phyloP scores from a whole-genome alignment of 2,888 invertebrate species.

The Lasioglossum leucozonium region DNA sequence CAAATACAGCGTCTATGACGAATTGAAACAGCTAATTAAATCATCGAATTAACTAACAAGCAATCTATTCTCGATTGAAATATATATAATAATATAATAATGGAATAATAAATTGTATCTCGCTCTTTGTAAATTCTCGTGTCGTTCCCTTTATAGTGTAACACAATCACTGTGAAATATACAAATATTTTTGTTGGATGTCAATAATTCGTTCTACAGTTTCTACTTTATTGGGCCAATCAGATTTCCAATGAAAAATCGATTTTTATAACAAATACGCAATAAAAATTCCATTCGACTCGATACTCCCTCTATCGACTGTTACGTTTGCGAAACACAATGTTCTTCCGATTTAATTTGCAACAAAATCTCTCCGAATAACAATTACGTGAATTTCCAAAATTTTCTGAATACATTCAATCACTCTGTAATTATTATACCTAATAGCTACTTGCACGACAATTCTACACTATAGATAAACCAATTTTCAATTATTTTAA shows the following conservation, averaged over 20 bases:
- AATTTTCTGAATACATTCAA: neutral
- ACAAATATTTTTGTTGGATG: neutral
- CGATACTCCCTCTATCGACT: neutral
- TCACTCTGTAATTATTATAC: neutral
- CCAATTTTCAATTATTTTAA: too few species aligned
- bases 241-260: neutral
- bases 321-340: neutral
- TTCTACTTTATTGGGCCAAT: neutral
- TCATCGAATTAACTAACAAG: neutral
- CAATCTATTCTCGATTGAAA: too few species aligned
- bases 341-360: neutral
- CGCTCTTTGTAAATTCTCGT: neutral
- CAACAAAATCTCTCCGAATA: neutral
- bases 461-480: too few species aligned
- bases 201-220: neutral
- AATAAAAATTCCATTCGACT: neutral
- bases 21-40: neutral
- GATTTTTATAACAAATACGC: neutral
- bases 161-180: neutral
- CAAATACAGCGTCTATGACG: conserved; percentile 10
- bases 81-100: too few species aligned
- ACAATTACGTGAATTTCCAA: neutral
- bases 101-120: neutral
- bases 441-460: too few species aligned
- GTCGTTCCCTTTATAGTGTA: neutral